Evolutionary conservation across 2,888 invertebrate genomes (phyloP).

Genomic region (Ditula angustiorana): DNA sequence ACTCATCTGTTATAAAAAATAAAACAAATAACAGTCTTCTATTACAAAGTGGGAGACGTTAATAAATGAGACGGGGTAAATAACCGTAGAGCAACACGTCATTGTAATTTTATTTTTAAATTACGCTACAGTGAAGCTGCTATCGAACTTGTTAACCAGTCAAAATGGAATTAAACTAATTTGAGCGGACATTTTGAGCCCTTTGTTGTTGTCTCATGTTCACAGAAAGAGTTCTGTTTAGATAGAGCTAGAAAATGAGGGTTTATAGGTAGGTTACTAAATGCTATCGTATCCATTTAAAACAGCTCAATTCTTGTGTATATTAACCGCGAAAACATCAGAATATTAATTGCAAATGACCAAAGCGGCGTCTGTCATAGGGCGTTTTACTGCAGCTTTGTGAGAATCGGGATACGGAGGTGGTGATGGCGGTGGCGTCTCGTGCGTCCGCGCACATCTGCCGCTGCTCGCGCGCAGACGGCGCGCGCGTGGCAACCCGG

Average conservation of each 20-base stretch:
- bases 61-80: constrained; percentile 39
- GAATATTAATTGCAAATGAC: neutral
- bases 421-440: constrained; percentile 52
- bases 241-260: neutral
- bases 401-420: constrained; percentile 45
- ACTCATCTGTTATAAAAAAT: constrained; percentile 22
- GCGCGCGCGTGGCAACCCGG: constrained; percentile 51
- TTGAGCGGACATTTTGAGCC: neutral
- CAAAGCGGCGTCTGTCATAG: neutral
- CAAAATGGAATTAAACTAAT: neutral
- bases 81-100: constrained; percentile 35
- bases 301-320: neutral
- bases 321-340: neutral
- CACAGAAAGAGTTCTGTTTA: neutral
- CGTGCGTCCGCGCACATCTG: constrained; percentile 72
- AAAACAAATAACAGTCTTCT: constrained; percentile 28
- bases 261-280: neutral
- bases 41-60: constrained; percentile 37
- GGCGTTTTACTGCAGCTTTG: constrained; percentile 36
- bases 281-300: neutral
- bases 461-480: constrained; percentile 52
- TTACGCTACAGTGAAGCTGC: constrained; percentile 30
- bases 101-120: constrained; percentile 38
- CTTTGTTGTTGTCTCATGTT: neutral
- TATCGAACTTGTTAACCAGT: constrained; percentile 5